Evolutionary conservation across 2,797 vertebrate genomes (phyloP), one percentile per base, ranked within the genome.

Genomic region (Scomberomorus guttatus): DNA sequence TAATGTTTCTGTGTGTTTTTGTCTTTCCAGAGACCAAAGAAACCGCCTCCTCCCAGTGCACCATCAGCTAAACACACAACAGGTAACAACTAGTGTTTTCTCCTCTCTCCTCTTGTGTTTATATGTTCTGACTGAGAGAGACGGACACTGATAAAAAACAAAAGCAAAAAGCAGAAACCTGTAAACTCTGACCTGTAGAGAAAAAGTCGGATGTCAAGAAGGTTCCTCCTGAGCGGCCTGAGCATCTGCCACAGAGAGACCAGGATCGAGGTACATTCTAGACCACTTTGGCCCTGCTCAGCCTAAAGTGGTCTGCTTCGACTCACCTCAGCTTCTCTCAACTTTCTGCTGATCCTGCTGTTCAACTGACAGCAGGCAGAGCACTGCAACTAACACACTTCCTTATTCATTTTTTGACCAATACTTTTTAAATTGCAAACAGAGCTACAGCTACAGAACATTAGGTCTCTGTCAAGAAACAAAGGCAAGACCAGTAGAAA

Each of bases 141-240:
- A 57, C 12, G 67, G 17, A 52, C 3, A 42, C 15, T 29, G 24
- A 44, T 11, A 1, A 27, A 27, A 48, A 27, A 54, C 14, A 17
- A 8, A 55, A 24, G 5, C n/a, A 20, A 37, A 20, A 67, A n/a
- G 22, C 15, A 70, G 24, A 89, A 82, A 84, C 34, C 17, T 89
- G 63, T 90, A 12, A 91, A 77, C 64, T 91, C 73, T 93, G 87
- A 93, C 86, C 86, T 89, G 67, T 93, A 96, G 98, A 99, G 77
- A 96, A 96, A 95, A 99, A 96, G 93, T 91, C 95, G 25, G 98
- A 99, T 86, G 91, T 94, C 77, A 98, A 94, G 95, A 99, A 96
- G 92, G 95, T 97, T 89, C 98, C 98, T 81, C 98, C 98, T 15
- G 98, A 99, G 93, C 96, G 98, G 27, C 98, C 98, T 12, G 98